Evolutionary conservation across 2,888 invertebrate genomes (phyloP).

Genomic region (Eupithecia tripunctaria): DNA sequence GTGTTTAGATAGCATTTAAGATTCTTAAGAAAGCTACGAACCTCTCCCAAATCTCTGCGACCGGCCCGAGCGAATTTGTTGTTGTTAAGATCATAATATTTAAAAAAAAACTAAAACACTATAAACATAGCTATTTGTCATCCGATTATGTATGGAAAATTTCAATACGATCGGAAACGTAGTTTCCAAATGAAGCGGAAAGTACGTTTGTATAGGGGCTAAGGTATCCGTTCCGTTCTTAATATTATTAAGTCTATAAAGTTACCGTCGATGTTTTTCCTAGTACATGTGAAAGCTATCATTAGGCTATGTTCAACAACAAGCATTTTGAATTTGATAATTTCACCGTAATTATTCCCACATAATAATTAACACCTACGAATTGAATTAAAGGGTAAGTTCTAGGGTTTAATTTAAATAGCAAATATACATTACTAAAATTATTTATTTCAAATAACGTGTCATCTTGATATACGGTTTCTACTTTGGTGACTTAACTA

Average conservation of each 20-base stretch:
- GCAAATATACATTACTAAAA: background rate
- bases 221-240: too few species aligned
- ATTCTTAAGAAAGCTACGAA: too few species aligned
- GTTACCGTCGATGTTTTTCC: background rate
- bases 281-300: slow-evolving; percentile 4
- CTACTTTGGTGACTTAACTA: background rate
- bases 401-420: background rate
- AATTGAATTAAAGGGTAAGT: background rate
- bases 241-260: background rate
- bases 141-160: too few species aligned
- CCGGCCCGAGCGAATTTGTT: too few species aligned
- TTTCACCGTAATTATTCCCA: background rate
- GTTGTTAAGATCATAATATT: too few species aligned
- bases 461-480: background rate
- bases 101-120: too few species aligned
- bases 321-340: slow-evolving; percentile 20
- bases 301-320: slow-evolving; percentile 15
- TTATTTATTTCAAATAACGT: background rate
- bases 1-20: background rate
- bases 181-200: too few species aligned
- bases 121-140: too few species aligned
- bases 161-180: too few species aligned
- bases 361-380: background rate
- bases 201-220: too few species aligned
- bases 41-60: too few species aligned